phyloP scores from a whole-genome alignment of 1,140 invertebrate species.

The Pogonus chalceus region DNA sequence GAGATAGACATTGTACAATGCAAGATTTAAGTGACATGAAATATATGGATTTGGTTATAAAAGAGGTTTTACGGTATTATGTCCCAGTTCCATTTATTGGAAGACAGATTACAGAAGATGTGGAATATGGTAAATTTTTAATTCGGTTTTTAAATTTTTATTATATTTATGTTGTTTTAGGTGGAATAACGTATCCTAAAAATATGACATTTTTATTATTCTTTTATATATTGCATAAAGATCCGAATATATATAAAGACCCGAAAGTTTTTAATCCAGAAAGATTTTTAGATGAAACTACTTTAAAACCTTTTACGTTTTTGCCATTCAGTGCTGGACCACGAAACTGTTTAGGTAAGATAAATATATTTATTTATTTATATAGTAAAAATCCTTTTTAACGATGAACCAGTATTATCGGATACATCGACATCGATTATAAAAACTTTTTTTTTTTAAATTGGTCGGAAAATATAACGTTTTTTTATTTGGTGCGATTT shows the following conservation, averaged over 20 bases:
- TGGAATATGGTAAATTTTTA: not conserved
- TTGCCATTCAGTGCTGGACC: conserved; percentile 60
- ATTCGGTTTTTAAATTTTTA: not conserved
- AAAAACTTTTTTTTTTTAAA: too few species aligned
- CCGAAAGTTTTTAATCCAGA: conserved; percentile 70
- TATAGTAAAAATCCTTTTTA: too few species aligned
- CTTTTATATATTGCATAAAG: conserved; percentile 52
- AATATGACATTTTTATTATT: conserved; percentile 40
- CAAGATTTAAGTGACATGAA: conserved; percentile 56
- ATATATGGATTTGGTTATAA: conserved; percentile 64
- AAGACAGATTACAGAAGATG: conserved; percentile 46
- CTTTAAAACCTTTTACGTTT: conserved; percentile 41
- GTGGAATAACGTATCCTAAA: conserved; percentile 38
- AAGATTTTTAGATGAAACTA: conserved; percentile 55
- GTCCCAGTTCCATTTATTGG: conserved; percentile 63
- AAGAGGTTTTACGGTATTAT: conserved; percentile 55
- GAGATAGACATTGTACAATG: conserved; percentile 40
- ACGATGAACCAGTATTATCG: too few species aligned
- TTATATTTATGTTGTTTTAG: conserved; percentile 25
- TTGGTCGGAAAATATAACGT: too few species aligned
- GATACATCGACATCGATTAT: too few species aligned
- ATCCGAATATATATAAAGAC: conserved; percentile 52
- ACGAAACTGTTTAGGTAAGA: conserved; percentile 56
- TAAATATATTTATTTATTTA: too few species aligned
- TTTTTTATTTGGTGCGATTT: too few species aligned